phyloP scores from a whole-genome alignment of 2,888 invertebrate species.

The Abrostola triplasia region DNA sequence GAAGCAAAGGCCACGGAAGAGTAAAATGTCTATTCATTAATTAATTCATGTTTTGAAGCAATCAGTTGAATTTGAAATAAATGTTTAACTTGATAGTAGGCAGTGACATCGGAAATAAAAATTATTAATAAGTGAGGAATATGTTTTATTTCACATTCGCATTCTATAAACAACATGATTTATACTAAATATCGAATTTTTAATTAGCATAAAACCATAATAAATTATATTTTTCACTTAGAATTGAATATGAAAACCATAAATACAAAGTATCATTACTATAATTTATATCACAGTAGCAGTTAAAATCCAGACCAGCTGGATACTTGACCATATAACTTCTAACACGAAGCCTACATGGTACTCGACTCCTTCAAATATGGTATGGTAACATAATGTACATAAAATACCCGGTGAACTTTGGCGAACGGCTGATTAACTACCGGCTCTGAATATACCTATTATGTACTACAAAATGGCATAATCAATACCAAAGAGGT shows the following conservation, averaged over 20 bases:
- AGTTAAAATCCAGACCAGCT: conserved; percentile 44
- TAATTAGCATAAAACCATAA: conserved; percentile 36
- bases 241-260: conserved; percentile 46
- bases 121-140: conserved; percentile 34
- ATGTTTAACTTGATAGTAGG: conserved; percentile 1
- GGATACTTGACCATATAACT: conserved; percentile 22
- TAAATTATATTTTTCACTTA: conserved; percentile 37
- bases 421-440: not conserved
- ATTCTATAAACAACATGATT: conserved; percentile 55
- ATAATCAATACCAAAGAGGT: not conserved
- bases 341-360: not conserved
- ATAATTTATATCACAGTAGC: conserved; percentile 72
- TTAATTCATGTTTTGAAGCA: conserved; percentile 1
- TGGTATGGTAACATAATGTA: not conserved
- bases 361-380: not conserved
- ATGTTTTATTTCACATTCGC: conserved; percentile 46
- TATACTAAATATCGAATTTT: conserved; percentile 30
- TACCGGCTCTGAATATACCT: not conserved
- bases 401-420: not conserved
- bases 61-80: conserved; percentile 1
- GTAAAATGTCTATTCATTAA: conserved; percentile 39
- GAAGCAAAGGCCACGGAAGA: conserved; percentile 59
- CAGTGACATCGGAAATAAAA: conserved; percentile 33
- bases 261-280: conserved; percentile 46
- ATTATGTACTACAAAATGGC: not conserved